Percentiles rank a stretch among this genome's conserved stretches.
These are phyloP conservation scores for Eolophus roseicapilla DNA, from an alignment of 2,113 vertebrate species.

Conservation along the genomic window DNA sequence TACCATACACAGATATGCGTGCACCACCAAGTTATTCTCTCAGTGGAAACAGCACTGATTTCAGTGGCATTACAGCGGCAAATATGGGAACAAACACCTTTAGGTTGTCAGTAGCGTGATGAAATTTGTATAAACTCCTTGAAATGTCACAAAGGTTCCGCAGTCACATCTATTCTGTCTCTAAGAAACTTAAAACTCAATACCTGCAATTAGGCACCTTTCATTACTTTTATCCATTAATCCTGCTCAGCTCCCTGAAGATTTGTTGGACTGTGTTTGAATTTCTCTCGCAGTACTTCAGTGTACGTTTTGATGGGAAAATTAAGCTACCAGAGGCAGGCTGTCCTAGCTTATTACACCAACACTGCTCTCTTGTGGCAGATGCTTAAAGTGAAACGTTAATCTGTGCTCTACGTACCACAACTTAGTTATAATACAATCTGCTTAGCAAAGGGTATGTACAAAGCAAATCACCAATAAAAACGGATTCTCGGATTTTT, in stretches of 20 bases:
- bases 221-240: slow-evolving; percentile 1
- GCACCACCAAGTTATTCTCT: fast-evolving
- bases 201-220: neutral
- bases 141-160: neutral
- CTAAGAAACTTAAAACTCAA: neutral
- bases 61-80: neutral
- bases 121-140: neutral
- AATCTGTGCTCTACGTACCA: neutral
- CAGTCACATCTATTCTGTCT: neutral
- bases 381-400: neutral
- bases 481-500: neutral
- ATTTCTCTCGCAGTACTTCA: neutral
- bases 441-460: neutral
- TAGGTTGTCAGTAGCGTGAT: neutral
- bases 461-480: neutral
- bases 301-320: neutral
- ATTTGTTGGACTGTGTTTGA: neutral
- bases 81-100: neutral
- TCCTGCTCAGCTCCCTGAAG: neutral
- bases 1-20: fast-evolving
- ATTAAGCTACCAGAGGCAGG: neutral
- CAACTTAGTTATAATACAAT: fast-evolving
- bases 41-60: neutral
- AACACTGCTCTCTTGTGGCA: slow-evolving; percentile 69
- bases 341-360: neutral